phyloP scores from a whole-genome alignment of 2,797 vertebrate genomes.

The Anisognathus igniventris region DNA sequence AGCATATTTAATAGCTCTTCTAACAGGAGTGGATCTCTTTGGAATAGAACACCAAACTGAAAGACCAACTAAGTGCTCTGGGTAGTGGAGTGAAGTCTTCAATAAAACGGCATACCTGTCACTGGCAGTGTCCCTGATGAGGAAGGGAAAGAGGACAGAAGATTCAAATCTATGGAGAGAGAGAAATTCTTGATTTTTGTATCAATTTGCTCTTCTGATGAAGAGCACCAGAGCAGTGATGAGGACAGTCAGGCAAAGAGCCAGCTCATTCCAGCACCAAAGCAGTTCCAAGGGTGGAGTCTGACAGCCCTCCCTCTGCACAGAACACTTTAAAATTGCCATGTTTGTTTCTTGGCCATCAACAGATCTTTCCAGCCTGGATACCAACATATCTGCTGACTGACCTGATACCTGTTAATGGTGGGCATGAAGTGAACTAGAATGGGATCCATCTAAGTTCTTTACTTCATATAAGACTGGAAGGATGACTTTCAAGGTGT shows the following conservation, averaged over 20 bases:
- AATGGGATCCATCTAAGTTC: not conserved
- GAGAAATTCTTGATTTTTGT: not conserved
- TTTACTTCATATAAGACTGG: not conserved
- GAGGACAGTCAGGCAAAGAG: not conserved
- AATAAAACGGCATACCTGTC: conserved; percentile 10
- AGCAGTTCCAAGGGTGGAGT: not conserved
- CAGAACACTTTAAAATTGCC: not conserved
- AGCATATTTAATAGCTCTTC: not conserved
- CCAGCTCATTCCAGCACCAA: not conserved
- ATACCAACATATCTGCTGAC: not conserved
- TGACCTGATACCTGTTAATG: not conserved
- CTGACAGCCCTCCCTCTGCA: not conserved
- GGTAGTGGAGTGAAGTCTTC: not conserved
- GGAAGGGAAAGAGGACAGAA: not conserved
- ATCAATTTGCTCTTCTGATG: not conserved
- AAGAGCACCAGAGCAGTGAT: not conserved
- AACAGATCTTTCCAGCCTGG: not conserved
- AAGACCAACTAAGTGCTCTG: not conserved
- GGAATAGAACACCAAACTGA: not conserved
- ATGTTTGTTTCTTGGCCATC: not conserved
- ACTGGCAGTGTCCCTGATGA: not conserved
- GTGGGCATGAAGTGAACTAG: not conserved
- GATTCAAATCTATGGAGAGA: not conserved
- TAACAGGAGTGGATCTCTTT: not conserved
- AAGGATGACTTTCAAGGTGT: not conserved